Evolutionary conservation across 1,140 invertebrate species (phyloP).

Genomic region (Proctacanthus coquilletti): DNA sequence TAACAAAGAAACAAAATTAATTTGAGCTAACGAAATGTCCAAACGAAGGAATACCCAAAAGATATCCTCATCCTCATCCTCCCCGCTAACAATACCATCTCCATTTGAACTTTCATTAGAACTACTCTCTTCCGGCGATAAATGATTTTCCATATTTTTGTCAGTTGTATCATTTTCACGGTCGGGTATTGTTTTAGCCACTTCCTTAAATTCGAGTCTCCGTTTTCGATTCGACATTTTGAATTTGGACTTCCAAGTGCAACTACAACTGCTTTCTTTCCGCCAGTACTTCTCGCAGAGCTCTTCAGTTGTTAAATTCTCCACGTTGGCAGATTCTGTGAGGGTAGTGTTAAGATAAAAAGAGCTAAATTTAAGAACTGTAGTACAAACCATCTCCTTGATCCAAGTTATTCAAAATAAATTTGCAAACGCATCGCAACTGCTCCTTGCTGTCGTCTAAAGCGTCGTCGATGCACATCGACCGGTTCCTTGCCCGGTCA

Average conservation of each 20-base stretch:
- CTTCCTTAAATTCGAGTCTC: too few relatives aligned
- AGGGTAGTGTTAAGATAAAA: too few relatives aligned
- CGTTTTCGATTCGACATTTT: too few relatives aligned
- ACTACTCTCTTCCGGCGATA: too few relatives aligned
- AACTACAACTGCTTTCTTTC: slow-evolving; percentile 26
- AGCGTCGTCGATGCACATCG: too few relatives aligned
- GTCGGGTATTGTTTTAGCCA: too few relatives aligned
- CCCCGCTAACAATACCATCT: too few relatives aligned
- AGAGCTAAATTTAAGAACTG: too few relatives aligned
- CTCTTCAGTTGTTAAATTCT: slow-evolving; percentile 32
- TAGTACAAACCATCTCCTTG: not conserved
- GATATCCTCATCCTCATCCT: slow-evolving; percentile 8
- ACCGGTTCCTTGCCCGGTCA: too few relatives aligned
- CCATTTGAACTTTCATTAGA: too few relatives aligned
- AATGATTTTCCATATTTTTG: not conserved
- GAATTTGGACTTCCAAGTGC: too few relatives aligned
- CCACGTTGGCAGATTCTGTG: slow-evolving; percentile 11
- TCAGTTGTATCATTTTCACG: too few relatives aligned
- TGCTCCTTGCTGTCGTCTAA: slow-evolving; percentile 9
- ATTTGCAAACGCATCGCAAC: slow-evolving; percentile 15
- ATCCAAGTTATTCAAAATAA: slow-evolving; percentile 13
- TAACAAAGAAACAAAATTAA: slow-evolving; percentile 5
- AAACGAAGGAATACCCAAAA: slow-evolving; percentile 17
- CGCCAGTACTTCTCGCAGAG: slow-evolving; percentile 38
- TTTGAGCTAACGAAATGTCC: not conserved